phyloP scores from a whole-genome alignment of 92 coral and sea anemone species.

The Porites rus region DNA sequence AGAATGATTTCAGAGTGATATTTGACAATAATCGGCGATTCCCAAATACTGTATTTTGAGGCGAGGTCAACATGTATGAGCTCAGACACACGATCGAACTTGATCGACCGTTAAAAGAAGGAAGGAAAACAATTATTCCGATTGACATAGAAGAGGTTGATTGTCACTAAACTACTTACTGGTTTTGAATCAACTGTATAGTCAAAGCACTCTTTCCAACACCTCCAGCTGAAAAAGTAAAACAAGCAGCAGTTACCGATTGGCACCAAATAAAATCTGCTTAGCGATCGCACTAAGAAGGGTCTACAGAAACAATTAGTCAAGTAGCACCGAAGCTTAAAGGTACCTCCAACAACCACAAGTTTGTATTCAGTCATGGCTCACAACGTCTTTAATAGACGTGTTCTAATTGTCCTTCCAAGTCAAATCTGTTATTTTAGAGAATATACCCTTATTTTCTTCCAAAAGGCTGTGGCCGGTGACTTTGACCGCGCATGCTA shows the following conservation, averaged over 20 bases:
- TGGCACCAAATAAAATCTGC: neutral
- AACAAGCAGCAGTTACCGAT: neutral
- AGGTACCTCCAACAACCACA: conserved; percentile 97
- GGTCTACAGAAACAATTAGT: neutral
- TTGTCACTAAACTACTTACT: conserved; percentile 69
- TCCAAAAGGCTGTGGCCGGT: conserved; percentile 81
- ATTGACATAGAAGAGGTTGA: neutral
- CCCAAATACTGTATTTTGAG: neutral
- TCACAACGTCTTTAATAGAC: conserved; percentile 28
- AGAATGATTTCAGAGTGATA: neutral
- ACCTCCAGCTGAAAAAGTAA: conserved; percentile 89
- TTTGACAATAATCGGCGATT: neutral
- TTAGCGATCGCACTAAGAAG: neutral
- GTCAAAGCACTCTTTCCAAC: conserved; percentile 99
- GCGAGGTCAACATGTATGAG: neutral
- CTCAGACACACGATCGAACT: neutral
- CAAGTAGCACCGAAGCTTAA: neutral
- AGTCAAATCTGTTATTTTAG: conserved; percentile 33
- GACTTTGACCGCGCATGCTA: conserved; percentile 79
- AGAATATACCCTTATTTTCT: conserved; percentile 69
- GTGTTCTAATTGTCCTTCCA: conserved; percentile 7
- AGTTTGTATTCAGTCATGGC: conserved; percentile 96
- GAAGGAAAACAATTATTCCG: neutral
- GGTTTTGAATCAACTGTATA: conserved; percentile 98
- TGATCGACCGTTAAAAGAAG: neutral